Percentiles rank a stretch among this genome's conserved stretches.
These are phyloP conservation scores for Hippoglossus stenolepis DNA, from an alignment of 2,113 vertebrate species.

Conservation along the genomic window DNA sequence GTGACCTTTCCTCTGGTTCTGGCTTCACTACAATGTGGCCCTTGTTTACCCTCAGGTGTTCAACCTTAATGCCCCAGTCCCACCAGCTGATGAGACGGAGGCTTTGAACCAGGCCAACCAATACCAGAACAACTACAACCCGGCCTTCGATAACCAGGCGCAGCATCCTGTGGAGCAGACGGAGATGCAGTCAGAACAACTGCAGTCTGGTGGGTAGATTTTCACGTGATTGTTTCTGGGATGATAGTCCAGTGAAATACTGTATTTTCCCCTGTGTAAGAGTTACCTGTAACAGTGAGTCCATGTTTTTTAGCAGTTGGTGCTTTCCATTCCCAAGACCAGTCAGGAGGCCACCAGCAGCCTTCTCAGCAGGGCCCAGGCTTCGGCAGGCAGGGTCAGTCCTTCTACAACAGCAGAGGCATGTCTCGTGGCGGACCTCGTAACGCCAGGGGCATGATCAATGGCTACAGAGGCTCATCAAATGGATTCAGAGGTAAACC, in stretches of 20 bases:
- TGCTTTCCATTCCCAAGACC: constrained; percentile 94
- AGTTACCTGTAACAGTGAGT: background rate
- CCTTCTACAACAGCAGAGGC: constrained; percentile 95
- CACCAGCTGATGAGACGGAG: constrained; percentile 94
- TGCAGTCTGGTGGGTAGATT: constrained; percentile 89
- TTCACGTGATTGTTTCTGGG: background rate
- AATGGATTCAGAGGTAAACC: constrained; percentile 93
- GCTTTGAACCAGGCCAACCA: constrained; percentile 92
- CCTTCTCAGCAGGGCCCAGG: constrained; percentile 88
- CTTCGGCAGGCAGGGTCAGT: constrained; percentile 90
- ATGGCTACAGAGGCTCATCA: constrained; percentile 93
- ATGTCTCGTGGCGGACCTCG: constrained; percentile 93
- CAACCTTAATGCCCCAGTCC: constrained; percentile 98
- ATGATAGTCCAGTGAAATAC: too few relatives aligned
- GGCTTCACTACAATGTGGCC: constrained; percentile 49
- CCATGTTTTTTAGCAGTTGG: constrained; percentile 85
- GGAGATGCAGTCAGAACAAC: constrained; percentile 93
- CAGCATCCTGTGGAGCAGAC: constrained; percentile 91
- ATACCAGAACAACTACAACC: constrained; percentile 94
- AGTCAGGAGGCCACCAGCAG: constrained; percentile 89
- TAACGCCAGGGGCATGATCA: constrained; percentile 92
- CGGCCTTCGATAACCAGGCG: constrained; percentile 90
- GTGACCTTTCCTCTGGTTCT: constrained; percentile 59
- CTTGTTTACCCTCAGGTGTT: constrained; percentile 88
- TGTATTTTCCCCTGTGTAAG: background rate